A percentile compares a stretch with the other conserved stretches of the same genome.
Evolutionary conservation across 1,140 invertebrate genomes (phyloP).

Genomic region (Ruditapes philippinarum): DNA sequence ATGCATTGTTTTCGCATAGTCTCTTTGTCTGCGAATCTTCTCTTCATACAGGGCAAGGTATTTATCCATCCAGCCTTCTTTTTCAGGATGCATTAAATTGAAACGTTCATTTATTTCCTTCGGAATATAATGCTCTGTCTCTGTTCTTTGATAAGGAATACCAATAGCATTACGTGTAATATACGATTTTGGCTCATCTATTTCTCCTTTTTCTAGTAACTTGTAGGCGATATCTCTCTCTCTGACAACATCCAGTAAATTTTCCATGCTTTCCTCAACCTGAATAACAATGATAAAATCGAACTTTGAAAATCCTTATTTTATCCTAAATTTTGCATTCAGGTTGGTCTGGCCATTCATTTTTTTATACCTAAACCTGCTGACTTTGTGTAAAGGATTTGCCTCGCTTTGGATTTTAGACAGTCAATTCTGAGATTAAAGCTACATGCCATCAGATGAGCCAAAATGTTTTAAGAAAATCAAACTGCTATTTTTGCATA

Average conservation of each 20-base stretch:
- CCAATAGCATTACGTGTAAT: constrained; percentile 76
- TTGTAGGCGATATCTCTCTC: constrained; percentile 97
- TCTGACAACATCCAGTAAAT: constrained; percentile 95
- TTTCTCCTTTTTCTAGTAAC: constrained; percentile 94
- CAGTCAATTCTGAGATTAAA: too few relatives aligned
- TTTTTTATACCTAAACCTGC: too few relatives aligned
- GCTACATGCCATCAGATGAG: too few relatives aligned
- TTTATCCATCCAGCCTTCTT: constrained; percentile 60
- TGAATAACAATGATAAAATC: too few relatives aligned
- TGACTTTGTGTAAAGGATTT: too few relatives aligned
- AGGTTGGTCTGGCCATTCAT: too few relatives aligned
- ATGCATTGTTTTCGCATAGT: constrained; percentile 15
- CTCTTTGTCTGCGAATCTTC: constrained; percentile 53
- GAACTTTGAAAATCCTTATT: too few relatives aligned
- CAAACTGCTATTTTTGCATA: too few relatives aligned
- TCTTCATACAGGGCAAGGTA: constrained; percentile 74
- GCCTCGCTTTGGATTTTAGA: too few relatives aligned
- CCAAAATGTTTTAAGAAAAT: too few relatives aligned
- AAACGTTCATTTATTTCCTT: constrained; percentile 71
- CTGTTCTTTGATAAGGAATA: constrained; percentile 56
- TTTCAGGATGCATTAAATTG: constrained; percentile 58
- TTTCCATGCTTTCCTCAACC: constrained; percentile 97
- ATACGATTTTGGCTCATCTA: constrained; percentile 60
- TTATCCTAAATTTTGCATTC: too few relatives aligned
- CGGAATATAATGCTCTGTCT: constrained; percentile 76